Conservation (phyloP, 2,797 vertebrate genomes). For the Capromys pilorides region DNA sequence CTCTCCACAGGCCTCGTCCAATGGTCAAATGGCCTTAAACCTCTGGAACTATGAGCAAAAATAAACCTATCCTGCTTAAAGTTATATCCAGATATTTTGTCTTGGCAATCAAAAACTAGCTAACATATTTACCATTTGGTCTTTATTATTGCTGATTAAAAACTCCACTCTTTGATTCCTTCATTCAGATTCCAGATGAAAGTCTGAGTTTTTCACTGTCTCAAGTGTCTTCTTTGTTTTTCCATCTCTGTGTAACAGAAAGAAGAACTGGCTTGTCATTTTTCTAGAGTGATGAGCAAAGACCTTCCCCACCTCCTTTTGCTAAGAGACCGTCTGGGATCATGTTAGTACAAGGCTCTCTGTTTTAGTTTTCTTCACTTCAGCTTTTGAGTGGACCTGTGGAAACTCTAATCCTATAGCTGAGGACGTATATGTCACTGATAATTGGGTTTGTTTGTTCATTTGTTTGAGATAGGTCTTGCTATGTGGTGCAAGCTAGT, state of each 20-base stretch:
- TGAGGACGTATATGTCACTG: background rate
- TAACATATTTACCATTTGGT: background rate
- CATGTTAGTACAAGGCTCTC: background rate
- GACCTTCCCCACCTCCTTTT: constrained; percentile 3
- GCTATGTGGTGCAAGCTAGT: background rate
- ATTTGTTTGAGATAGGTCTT: background rate
- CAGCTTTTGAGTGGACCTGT: background rate
- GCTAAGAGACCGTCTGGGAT: background rate
- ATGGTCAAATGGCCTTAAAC: background rate
- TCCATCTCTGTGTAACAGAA: background rate
- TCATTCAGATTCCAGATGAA: background rate
- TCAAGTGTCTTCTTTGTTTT: background rate
- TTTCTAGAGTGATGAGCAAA: constrained; percentile 30
- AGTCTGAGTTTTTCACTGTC: constrained; percentile 32
- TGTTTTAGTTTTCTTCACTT: constrained; percentile 44
- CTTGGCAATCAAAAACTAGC: background rate
- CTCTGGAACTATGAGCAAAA: background rate
- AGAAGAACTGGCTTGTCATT: constrained; percentile 11
- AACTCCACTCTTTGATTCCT: background rate
- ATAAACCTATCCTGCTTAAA: background rate
- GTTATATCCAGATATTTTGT: background rate
- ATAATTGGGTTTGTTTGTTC: background rate
- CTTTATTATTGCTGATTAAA: background rate
- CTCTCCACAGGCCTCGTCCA: background rate
- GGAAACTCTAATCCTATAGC: background rate